Evolutionary conservation across 2,888 invertebrate genomes (phyloP), one percentile per base, ranked within the genome.

Genomic region (Epirrita christyi): DNA sequence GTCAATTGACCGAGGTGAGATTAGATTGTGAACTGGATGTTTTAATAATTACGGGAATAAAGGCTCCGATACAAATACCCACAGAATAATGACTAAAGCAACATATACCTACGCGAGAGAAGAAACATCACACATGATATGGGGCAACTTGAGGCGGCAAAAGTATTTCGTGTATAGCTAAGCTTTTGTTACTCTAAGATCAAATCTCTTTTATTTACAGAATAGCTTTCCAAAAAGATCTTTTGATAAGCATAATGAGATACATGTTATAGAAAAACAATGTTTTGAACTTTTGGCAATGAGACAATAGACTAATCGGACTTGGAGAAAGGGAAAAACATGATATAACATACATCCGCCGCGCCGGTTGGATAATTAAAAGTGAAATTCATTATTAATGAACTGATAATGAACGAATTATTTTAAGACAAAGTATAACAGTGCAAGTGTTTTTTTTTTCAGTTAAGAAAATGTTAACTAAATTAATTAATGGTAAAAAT

Each of bases 171-270:
- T 14, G 6, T 8, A 38, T 14, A 38, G 14, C 14, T 14, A 21
- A 14, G 11, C 27, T 21, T 40, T 52, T 48, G 40, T 48, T 48
- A 29, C 53, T 42, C 44, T 46, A 42, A 42, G 44, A 38, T 28
- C 6, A 28, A 28, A 55, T 55, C 32, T 55, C 13, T 21, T 48
- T 51, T 27, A 36, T 43, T 51, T 27, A 36, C 36, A 47, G 32
- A 59, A 50, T 77, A 63, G 78, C 81, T 78, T 78, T 78, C 78
- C 54, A 46, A 55, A 50, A 56, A 64, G 66, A 69, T 80, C 63
- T 69, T 66, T 61, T 72, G 79, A 83, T 66, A 81, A 80, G 64
- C 63, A 56, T 76, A 81, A 83, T 80, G 73, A 82, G 74, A 59
- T 69, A 65, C 76, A 76, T 77, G 76, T 77, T 71, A 67, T 70